Evolutionary conservation across 2,888 invertebrate genomes (phyloP).

Genomic region (Megaustenia siamemsis): DNA sequence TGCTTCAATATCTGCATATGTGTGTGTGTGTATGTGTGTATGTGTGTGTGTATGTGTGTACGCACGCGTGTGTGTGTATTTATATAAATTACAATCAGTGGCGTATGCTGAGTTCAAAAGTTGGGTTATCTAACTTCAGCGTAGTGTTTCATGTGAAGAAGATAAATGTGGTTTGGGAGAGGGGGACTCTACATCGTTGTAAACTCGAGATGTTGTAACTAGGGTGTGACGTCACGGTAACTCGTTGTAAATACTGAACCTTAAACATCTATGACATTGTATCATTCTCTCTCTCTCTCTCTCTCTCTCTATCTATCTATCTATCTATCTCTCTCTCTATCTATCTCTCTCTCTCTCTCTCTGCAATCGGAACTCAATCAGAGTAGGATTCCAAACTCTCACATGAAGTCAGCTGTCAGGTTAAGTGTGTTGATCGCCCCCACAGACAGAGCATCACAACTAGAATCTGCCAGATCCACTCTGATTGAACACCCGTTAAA

Average conservation of each 20-base stretch:
- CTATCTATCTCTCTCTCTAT: constrained; percentile 25
- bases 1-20: not conserved
- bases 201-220: too few species aligned
- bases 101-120: too few species aligned
- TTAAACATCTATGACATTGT: not conserved
- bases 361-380: not conserved
- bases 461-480: too few species aligned
- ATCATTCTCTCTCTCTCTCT: constrained; percentile 22
- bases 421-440: not conserved
- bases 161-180: too few species aligned
- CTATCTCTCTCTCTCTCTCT: not conserved
- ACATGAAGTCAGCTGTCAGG: not conserved
- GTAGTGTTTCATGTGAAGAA: too few species aligned
- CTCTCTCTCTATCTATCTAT: constrained; percentile 30
- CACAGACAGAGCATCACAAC: too few species aligned
- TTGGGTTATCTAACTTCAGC: too few species aligned
- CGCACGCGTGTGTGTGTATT: constrained; percentile 6
- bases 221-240: too few species aligned
- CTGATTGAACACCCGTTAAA: too few species aligned
- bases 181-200: too few species aligned
- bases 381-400: not conserved
- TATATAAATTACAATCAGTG: too few species aligned
- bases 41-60: constrained; percentile 18
- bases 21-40: constrained; percentile 26
- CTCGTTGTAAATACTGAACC: too few species aligned